A percentile compares a stretch with the other conserved stretches of the same genome.
These are phyloP conservation scores for Rhinatrema bivittatum DNA, from an alignment of 2,797 vertebrate genomes.

Conservation along the genomic window DNA sequence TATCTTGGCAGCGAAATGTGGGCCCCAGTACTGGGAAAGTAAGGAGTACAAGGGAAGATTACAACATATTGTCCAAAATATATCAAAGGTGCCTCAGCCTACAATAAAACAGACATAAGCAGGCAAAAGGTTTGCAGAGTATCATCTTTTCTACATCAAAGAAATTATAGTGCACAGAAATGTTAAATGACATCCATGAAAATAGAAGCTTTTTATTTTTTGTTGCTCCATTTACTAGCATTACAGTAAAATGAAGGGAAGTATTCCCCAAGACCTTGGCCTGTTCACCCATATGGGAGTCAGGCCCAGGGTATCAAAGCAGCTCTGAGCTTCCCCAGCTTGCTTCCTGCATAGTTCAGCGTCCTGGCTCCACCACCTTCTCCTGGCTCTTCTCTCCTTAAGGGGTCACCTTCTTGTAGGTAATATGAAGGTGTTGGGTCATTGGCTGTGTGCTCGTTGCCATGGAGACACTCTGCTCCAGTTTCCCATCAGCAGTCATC, in stretches of 20 bases:
- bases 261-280: constrained; percentile 4
- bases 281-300: not conserved
- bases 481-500: constrained; percentile 78
- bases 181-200: constrained; percentile 45
- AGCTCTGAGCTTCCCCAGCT: not conserved
- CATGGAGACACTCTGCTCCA: constrained; percentile 93
- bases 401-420: constrained; percentile 69
- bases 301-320: not conserved
- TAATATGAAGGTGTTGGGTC: constrained; percentile 81
- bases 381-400: constrained; percentile 7
- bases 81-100: too few relatives aligned
- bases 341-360: not conserved
- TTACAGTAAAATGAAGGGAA: not conserved
- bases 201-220: constrained; percentile 63
- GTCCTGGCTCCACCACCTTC: not conserved
- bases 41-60: too few relatives aligned
- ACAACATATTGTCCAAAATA: too few relatives aligned
- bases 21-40: too few relatives aligned
- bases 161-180: too few relatives aligned
- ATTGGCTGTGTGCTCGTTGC: constrained; percentile 79
- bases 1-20: too few relatives aligned
- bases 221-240: constrained; percentile 27
- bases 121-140: too few relatives aligned
- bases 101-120: too few relatives aligned
- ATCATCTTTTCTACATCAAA: too few relatives aligned